Conservation (phyloP, 2,113 vertebrate species). For the Rissa tridactyla region DNA sequence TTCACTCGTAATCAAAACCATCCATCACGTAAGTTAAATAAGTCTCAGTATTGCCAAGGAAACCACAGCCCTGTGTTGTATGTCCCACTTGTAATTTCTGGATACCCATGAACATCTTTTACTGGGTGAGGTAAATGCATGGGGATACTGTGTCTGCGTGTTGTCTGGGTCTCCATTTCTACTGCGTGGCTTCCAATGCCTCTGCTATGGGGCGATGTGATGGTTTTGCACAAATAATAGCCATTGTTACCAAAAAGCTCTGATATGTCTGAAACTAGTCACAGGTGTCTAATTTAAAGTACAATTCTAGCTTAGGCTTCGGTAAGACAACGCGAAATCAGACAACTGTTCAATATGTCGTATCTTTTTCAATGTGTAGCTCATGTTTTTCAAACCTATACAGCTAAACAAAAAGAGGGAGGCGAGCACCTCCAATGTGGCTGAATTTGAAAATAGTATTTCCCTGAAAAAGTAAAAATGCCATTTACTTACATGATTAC, state of each 20-base stretch:
- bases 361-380: background rate
- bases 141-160: background rate
- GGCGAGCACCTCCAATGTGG: background rate
- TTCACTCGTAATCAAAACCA: background rate
- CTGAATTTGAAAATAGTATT: background rate
- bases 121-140: background rate
- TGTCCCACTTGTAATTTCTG: background rate
- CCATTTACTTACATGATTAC: background rate
- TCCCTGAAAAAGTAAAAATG: background rate
- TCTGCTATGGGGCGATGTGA: background rate
- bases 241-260: background rate
- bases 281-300: background rate
- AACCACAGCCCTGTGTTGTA: background rate
- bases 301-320: background rate
- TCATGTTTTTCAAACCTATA: background rate
- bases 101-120: background rate
- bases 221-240: background rate
- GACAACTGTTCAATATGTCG: background rate
- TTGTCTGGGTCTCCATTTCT: background rate
- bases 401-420: background rate
- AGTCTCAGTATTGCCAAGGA: background rate
- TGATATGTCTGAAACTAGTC: background rate
- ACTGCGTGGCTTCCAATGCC: accelerated
- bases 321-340: background rate
- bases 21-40: background rate